Base-by-base conservation (phyloP, 1,140 invertebrate species). In the Heliconius hewitsoni region DNA sequence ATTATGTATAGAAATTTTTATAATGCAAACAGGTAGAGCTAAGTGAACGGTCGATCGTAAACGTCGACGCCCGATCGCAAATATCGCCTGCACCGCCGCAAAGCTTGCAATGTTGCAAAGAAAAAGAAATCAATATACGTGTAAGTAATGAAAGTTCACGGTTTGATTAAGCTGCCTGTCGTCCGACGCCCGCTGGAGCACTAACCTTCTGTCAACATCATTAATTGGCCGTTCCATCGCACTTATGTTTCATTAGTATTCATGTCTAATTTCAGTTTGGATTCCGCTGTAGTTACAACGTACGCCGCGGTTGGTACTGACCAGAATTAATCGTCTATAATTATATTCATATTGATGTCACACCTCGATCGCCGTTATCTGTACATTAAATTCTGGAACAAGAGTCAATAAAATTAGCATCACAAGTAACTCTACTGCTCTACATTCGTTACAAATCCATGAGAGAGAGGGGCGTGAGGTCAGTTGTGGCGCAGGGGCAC, bases 181-280 rank as follows among this genome's bases (percentile, higher is more conserved):
- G 73, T 39, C 74, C 52, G 30, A 57, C 75, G 81, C 30, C 42
- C 34, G 74, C 71, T 57, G 74, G 76, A 71, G 78, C 76, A 80
- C 76, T 79, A 81, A 79, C 73, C 75, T 78, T 82, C 79, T 88
- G 86, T 86, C 87, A 89, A 87, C 83, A 83, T 87, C 87, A 91
- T 92, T 91, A 94, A 92, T 92, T 92, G 90, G 77, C 85, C 90
- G 85, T 88, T 91, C 92, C 91, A 93, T 90, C 87, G 88, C 86
- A 77, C 81, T 86, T 85, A 89, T 90, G 83, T 90, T 89, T 90
- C 85, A 93, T 92, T 92, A 92, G 90, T 91, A 93, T 89, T 85
- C 85, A 77, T 87, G 84, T 89, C 84, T 90, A 90, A 86, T 89
- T 90, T 82, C 82, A 86, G 85, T 77, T 77, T 73, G 78, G 77